Percentiles rank a stretch among this genome's conserved stretches.
Conservation (phyloP, 2,888 invertebrate species). For the Ophion ellenae region DNA sequence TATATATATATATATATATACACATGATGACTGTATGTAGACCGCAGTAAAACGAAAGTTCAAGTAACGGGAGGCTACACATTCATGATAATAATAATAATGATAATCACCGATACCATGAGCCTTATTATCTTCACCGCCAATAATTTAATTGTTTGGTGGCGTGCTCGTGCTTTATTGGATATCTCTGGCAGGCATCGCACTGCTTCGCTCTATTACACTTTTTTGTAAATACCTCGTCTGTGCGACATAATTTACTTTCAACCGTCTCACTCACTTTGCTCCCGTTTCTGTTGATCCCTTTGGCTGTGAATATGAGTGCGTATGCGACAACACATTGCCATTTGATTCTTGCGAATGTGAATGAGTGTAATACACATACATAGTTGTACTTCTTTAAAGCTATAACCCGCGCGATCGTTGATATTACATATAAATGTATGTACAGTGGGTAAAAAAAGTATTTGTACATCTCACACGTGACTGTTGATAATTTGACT, state of each 20-base stretch:
- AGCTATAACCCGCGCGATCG: too few relatives aligned
- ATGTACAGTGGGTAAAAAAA: too few relatives aligned
- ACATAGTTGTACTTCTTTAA: too few relatives aligned
- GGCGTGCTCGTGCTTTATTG: conserved; percentile 75
- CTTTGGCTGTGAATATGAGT: neutral
- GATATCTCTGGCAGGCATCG: too few relatives aligned
- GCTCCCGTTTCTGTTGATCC: neutral
- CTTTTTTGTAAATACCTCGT: conserved; percentile 25
- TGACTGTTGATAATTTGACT: too few relatives aligned
- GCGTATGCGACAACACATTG: conserved; percentile 47
- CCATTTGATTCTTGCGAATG: neutral
- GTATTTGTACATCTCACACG: too few relatives aligned
- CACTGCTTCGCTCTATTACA: neutral
- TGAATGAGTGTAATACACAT: too few relatives aligned
- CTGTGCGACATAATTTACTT: neutral
- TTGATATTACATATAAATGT: too few relatives aligned
- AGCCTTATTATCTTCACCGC: conserved; percentile 81
- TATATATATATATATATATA: too few relatives aligned
- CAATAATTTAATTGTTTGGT: conserved; percentile 83
- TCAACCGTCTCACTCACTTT: conserved; percentile 20
- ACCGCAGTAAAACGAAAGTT: conserved; percentile 52
- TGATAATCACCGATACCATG: conserved; percentile 79
- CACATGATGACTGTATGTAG: neutral
- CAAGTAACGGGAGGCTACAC: conserved; percentile 47
- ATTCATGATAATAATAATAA: conserved; percentile 72